Conservation (phyloP, 2,888 invertebrate genomes). For the Coenonympha arcania region DNA sequence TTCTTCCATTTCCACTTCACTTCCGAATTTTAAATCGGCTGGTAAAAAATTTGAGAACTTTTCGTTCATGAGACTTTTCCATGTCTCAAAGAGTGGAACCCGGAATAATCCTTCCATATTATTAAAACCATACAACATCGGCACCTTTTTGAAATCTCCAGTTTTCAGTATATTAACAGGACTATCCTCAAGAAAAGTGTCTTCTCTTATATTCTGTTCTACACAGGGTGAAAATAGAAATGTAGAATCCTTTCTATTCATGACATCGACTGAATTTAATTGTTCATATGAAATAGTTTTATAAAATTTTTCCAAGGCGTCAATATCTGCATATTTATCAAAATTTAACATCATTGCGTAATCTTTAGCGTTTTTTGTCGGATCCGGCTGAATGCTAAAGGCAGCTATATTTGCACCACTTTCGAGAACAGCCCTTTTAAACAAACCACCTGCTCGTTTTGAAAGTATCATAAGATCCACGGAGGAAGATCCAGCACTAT, state of each 20-base stretch:
- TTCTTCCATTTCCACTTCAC: constrained; percentile 34
- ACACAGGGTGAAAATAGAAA: constrained; percentile 34
- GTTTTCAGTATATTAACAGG: constrained; percentile 39
- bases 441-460: constrained; percentile 29
- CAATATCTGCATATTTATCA: constrained; percentile 34
- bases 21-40: constrained; percentile 39
- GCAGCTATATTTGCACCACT: constrained; percentile 31
- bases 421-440: constrained; percentile 31
- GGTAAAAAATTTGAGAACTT: constrained; percentile 52
- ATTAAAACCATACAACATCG: constrained; percentile 40
- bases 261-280: constrained; percentile 30
- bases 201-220: constrained; percentile 29
- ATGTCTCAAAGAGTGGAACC: constrained; percentile 32
- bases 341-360: constrained; percentile 33
- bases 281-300: constrained; percentile 34
- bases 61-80: constrained; percentile 42
- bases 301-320: constrained; percentile 41
- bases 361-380: constrained; percentile 31
- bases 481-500: constrained; percentile 35
- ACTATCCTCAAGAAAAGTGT: constrained; percentile 37
- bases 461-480: constrained; percentile 34
- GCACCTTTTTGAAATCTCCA: constrained; percentile 35
- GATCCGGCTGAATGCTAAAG: constrained; percentile 32
- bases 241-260: constrained; percentile 28
- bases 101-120: constrained; percentile 41